Evolutionary conservation across 2,888 invertebrate genomes (phyloP).

Genomic region (Mythimna impura): DNA sequence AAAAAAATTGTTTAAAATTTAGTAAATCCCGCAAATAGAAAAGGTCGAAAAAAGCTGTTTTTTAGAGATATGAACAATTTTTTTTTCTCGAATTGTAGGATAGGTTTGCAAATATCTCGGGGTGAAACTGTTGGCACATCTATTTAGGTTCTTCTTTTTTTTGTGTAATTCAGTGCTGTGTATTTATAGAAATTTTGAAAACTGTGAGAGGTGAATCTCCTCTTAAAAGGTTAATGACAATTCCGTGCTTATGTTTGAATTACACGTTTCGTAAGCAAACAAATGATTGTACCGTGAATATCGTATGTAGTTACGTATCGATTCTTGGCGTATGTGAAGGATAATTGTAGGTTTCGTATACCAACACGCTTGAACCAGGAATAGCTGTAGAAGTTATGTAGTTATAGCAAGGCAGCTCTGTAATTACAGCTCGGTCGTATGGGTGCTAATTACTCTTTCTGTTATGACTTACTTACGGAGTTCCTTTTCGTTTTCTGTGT

Average conservation of each 20-base stretch:
- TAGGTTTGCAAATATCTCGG: too few relatives aligned
- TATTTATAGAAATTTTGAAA: too few relatives aligned
- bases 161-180: too few relatives aligned
- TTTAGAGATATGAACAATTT: too few relatives aligned
- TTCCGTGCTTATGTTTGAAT: slow-evolving; percentile 8
- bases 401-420: neutral
- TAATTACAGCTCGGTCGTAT: slow-evolving; percentile 37
- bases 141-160: too few relatives aligned
- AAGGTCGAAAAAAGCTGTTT: too few relatives aligned
- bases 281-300: slow-evolving; percentile 25
- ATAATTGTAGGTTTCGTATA: slow-evolving; percentile 35
- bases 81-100: too few relatives aligned
- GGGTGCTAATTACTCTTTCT: slow-evolving; percentile 33
- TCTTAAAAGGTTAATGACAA: slow-evolving; percentile 1
- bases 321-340: slow-evolving; percentile 36
- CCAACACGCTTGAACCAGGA: slow-evolving; percentile 23
- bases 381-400: slow-evolving; percentile 12
- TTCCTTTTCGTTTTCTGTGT: slow-evolving; percentile 5
- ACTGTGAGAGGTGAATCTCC: too few relatives aligned
- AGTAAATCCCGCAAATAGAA: too few relatives aligned
- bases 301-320: slow-evolving; percentile 37
- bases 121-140: too few relatives aligned
- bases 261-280: slow-evolving; percentile 20
- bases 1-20: too few relatives aligned
- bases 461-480: slow-evolving; percentile 14